Evolutionary conservation across 2,888 invertebrate genomes (phyloP).

Genomic region (Pachycephus smyrnensis): DNA sequence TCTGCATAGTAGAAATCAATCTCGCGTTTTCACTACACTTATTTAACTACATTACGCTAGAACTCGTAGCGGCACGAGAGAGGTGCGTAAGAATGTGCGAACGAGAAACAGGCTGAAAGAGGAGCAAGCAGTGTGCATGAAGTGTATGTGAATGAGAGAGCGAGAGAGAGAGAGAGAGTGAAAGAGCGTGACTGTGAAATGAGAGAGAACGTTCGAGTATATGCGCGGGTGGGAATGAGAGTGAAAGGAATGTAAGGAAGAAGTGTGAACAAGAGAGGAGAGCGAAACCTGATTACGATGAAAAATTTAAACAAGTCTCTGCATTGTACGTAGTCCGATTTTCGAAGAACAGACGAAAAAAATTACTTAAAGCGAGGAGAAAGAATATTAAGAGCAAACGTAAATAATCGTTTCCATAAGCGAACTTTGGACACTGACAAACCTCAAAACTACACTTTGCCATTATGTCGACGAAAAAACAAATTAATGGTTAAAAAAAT

Average conservation of each 20-base stretch:
- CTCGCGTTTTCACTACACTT: constrained; percentile 45
- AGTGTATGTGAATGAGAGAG: constrained; percentile 66
- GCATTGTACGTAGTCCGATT: too few species aligned
- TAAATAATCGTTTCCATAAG: too few species aligned
- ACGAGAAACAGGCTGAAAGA: neutral
- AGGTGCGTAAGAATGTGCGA: neutral
- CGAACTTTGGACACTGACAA: too few species aligned
- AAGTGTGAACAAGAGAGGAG: neutral
- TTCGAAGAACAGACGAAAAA: too few species aligned
- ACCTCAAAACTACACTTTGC: too few species aligned
- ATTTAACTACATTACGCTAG: constrained; percentile 30
- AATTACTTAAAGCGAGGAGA: too few species aligned
- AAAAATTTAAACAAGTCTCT: too few species aligned
- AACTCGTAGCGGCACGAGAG: neutral
- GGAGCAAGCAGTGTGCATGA: too few species aligned
- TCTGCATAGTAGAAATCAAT: constrained; percentile 35
- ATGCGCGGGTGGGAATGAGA: neutral
- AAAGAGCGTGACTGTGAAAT: constrained; percentile 58
- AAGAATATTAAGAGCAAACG: too few species aligned
- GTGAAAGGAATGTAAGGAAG: neutral
- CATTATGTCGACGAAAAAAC: too few species aligned
- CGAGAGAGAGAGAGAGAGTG: constrained; percentile 67
- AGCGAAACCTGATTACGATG: too few species aligned
- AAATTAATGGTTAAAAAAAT: too few species aligned
- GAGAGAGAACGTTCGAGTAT: constrained; percentile 47